Percentiles rank a stretch among this genome's conserved stretches.
These are phyloP conservation scores for Bos indicus DNA, from an alignment of 2,113 vertebrate genomes.

Conservation along the genomic window DNA sequence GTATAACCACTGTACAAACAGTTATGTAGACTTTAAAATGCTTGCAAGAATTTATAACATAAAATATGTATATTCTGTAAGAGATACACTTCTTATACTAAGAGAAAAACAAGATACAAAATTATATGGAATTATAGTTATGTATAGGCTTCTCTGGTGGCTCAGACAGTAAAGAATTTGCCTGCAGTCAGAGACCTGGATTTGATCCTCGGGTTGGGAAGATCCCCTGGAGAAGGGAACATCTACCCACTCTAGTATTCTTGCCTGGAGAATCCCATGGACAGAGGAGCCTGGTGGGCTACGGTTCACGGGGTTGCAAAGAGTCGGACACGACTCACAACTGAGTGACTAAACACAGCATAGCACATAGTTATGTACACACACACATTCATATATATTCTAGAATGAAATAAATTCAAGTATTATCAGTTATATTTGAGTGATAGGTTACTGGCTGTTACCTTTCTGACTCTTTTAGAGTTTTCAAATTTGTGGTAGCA, in stretches of 20 bases:
- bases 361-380: not conserved
- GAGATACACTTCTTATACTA: not conserved
- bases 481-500: not conserved
- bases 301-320: fast-evolving
- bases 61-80: not conserved
- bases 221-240: not conserved
- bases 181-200: not conserved
- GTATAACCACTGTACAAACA: not conserved
- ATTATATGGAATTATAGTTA: not conserved
- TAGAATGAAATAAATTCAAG: not conserved
- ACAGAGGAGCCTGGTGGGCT: not conserved
- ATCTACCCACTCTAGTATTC: not conserved
- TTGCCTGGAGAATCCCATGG: not conserved
- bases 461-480: not conserved
- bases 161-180: not conserved
- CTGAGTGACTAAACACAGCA: not conserved
- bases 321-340: fast-evolving
- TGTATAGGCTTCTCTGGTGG: not conserved
- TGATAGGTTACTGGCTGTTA: not conserved
- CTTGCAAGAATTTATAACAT: not conserved
- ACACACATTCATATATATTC: not conserved
- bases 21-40: not conserved
- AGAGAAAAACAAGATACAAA: not conserved
- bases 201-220: not conserved
- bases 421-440: not conserved